Base-by-base conservation (phyloP, 2,113 vertebrate genomes). In the Sinosuthora webbiana region DNA sequence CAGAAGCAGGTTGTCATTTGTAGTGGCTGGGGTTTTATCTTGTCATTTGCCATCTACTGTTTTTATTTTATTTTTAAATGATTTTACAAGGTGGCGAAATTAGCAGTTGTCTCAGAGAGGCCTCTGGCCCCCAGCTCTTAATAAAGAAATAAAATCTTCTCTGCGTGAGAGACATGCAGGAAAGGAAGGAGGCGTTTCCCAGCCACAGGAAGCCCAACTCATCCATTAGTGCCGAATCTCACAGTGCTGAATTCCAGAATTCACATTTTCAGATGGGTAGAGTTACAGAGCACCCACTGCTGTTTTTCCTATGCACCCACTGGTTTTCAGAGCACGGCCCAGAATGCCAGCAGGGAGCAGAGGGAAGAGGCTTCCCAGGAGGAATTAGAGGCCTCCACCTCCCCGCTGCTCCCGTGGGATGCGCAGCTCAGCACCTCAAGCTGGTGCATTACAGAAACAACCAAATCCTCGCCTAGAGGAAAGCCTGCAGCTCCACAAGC, bases 391-490 rank as follows among this genome's bases (percentile, higher is more conserved):
- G 1, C 7, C 16, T 53, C 30, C 4, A 4, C 14, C 63, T 64
- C 35, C 69, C 60, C 42, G 4, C 13, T 0, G 0, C n/a, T 84
- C 69, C 50, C 28, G 2, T 0, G 4, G 45, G 64, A 30, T 27
- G 35, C 27, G 28, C 77, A n/a, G 41, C 20, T 82, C 18, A 30
- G 50, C 73, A 53, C 64, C 56, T 50, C 22, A 4, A 50, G n/a
- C 57, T n/a, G 21, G 14, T 7, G 42, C n/a, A 2, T 42, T n/a
- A 42, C 69, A n/a, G 27, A 63, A 84, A 18, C 47, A 49, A 18
- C 18, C 6, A 41, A 62, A 88, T 59, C 45, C 56, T 85, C 62
- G 11, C 33, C 6, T 1, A 21, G 39, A 78, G 73, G 39, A 89
- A 68, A 71, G 47, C 37, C 59, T 65, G 37, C 31, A 20, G 2